Evolutionary conservation across 92 coral and sea anemone genomes (phyloP).

Genomic region (Heteractis magnifica): DNA sequence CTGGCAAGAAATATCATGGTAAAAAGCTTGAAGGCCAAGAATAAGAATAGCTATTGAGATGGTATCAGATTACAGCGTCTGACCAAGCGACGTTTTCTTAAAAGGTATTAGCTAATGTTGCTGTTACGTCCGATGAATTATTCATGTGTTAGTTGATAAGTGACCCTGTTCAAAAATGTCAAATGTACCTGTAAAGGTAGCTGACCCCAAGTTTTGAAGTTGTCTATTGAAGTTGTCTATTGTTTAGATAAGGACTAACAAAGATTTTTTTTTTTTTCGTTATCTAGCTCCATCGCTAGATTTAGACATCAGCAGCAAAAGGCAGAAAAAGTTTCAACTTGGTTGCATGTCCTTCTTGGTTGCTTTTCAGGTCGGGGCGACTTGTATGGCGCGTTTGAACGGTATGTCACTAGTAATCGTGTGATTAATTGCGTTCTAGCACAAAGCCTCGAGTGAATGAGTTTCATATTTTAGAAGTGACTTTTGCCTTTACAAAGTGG

Average conservation of each 20-base stretch:
- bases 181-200: constrained; percentile 14
- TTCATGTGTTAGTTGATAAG: neutral
- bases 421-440: no score
- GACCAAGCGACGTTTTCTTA: neutral
- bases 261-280: neutral
- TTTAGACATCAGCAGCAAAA: neutral
- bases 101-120: neutral
- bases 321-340: no score
- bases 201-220: constrained; percentile 27
- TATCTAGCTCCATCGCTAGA: neutral
- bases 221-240: neutral
- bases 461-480: no score
- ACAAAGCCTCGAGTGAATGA: no score
- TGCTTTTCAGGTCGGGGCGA: no score
- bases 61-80: neutral
- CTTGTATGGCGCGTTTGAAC: no score
- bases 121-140: neutral
- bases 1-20: neutral
- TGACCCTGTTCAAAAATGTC: constrained; percentile 11
- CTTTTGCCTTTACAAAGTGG: no score
- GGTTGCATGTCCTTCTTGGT: no score
- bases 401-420: no score
- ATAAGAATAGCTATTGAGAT: neutral
- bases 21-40: neutral
- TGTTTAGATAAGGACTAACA: neutral